Percentiles rank a stretch among this genome's conserved stretches.
Conservation (phyloP, 2,888 invertebrate species). For the Alloplasta piceator region DNA sequence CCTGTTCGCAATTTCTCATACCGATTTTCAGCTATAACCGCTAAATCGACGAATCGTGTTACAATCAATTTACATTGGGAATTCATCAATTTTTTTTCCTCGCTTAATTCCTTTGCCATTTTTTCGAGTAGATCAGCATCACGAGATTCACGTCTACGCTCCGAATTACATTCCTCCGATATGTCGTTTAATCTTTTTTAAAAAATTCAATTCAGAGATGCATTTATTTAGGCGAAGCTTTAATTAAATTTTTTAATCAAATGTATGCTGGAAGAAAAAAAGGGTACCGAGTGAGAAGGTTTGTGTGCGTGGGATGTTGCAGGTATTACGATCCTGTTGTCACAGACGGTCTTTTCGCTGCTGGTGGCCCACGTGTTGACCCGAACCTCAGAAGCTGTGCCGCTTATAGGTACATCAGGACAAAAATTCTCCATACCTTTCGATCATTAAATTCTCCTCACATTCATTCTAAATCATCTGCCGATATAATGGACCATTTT, state of each 20-base stretch:
- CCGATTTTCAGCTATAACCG: slow-evolving; percentile 5
- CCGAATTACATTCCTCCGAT: too few relatives aligned
- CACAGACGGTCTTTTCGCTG: slow-evolving; percentile 99
- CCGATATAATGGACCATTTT: too few relatives aligned
- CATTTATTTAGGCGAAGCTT: too few relatives aligned
- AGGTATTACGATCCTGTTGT: slow-evolving; percentile 99
- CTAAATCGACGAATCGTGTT: slow-evolving; percentile 20
- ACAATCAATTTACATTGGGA: slow-evolving; percentile 14
- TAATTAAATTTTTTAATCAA: neutral
- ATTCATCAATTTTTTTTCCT: neutral
- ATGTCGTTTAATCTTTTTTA: too few relatives aligned
- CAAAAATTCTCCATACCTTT: slow-evolving; percentile 73
- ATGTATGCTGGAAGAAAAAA: slow-evolving; percentile 42
- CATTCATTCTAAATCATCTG: neutral
- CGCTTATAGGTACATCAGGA: slow-evolving; percentile 93
- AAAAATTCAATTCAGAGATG: too few relatives aligned
- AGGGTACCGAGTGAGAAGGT: slow-evolving; percentile 84
- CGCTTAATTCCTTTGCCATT: neutral
- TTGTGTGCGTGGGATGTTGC: slow-evolving; percentile 89
- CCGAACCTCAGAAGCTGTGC: slow-evolving; percentile 99
- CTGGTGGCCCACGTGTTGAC: slow-evolving; percentile 99
- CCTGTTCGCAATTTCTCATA: slow-evolving; percentile 13
- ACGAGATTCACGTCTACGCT: too few relatives aligned
- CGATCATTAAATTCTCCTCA: slow-evolving; percentile 59
- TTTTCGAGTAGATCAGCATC: neutral